phyloP scores from a whole-genome alignment of 35 echinoderm and acorn worm species.

The Amphiura filiformis region DNA sequence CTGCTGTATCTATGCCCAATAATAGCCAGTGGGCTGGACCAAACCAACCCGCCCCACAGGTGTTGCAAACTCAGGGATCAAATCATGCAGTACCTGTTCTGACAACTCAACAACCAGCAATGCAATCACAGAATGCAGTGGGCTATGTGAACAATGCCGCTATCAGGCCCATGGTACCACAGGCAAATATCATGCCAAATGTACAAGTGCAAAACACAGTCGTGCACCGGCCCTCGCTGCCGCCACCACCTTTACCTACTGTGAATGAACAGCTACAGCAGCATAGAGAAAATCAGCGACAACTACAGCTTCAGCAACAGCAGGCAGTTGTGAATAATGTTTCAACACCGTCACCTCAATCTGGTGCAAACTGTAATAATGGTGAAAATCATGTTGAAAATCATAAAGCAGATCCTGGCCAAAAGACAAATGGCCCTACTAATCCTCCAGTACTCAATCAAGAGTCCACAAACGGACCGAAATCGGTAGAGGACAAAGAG shows the following conservation, averaged over 20 bases:
- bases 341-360: background rate
- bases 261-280: background rate
- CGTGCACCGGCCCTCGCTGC: background rate
- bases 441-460: background rate
- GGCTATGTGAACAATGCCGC: conserved; percentile 37
- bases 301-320: background rate
- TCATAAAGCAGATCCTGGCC: no score
- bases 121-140: conserved; percentile 9
- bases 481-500: background rate
- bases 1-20: conserved; percentile 18
- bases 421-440: background rate
- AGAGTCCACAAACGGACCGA: background rate
- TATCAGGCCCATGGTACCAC: background rate
- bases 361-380: background rate
- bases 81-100: conserved; percentile 1
- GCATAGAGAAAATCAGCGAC: background rate
- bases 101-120: background rate
- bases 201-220: no score
- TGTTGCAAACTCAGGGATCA: background rate
- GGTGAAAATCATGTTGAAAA: background rate
- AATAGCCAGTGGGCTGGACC: conserved; percentile 13
- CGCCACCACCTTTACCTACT: background rate
- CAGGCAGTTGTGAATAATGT: background rate
- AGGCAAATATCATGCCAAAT: no score
- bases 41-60: background rate